These are phyloP conservation scores for Cordilura impudica DNA, from an alignment of 2,888 invertebrate genomes.

Conservation along the genomic window DNA sequence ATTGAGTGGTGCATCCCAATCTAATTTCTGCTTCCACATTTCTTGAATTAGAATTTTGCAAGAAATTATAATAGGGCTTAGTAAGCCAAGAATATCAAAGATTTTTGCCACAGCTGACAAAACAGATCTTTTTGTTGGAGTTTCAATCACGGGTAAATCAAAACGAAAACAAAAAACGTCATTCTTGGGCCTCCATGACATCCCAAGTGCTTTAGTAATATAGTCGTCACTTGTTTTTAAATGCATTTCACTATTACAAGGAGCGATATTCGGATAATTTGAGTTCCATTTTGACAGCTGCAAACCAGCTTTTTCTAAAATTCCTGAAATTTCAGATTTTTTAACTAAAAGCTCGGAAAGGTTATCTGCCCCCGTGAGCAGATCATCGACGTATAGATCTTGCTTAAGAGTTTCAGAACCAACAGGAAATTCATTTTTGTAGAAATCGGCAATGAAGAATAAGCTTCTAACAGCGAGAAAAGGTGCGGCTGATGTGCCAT, in stretches of 20 bases:
- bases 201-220: slow-evolving; percentile 12
- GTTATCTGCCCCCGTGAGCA: slow-evolving; percentile 17
- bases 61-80: no score
- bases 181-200: slow-evolving; percentile 2
- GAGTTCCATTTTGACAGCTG: neutral
- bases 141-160: slow-evolving; percentile 25
- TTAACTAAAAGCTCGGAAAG: neutral
- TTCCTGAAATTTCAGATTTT: neutral
- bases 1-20: slow-evolving; percentile 23
- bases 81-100: no score
- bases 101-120: no score
- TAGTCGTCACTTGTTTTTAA: neutral
- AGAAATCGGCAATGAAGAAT: slow-evolving; percentile 33
- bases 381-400: slow-evolving; percentile 7
- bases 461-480: slow-evolving; percentile 44
- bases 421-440: neutral
- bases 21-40: no score
- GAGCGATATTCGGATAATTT: neutral
- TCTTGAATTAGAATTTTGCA: no score
- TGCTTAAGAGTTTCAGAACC: no score
- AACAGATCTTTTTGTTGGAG: no score
- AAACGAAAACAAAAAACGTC: slow-evolving; percentile 17
- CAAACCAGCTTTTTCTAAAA: neutral
- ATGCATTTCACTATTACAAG: no score
- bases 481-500: slow-evolving; percentile 35